Percentiles rank a stretch among this genome's conserved stretches.
Evolutionary conservation across 2,888 invertebrate species (phyloP).

Genomic region (Troides oblongomaculatus): DNA sequence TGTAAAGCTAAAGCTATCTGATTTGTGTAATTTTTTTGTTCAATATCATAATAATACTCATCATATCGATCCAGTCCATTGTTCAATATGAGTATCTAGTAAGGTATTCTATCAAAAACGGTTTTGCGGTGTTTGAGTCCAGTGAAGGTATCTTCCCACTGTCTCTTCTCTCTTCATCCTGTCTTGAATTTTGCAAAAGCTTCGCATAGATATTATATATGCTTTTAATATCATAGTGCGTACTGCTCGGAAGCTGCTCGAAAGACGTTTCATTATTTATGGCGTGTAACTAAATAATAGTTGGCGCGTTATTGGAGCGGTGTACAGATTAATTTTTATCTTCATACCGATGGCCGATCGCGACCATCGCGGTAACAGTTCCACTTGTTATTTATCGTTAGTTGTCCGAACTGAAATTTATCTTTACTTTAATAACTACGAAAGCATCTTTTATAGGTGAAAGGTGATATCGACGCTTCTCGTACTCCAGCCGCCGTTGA

Average conservation of each 20-base stretch:
- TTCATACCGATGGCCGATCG: constrained; percentile 30
- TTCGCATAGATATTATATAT: too few species aligned
- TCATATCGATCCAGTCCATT: too few species aligned
- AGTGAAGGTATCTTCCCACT: too few species aligned
- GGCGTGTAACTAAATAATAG: constrained; percentile 51
- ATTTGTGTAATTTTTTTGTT: too few species aligned
- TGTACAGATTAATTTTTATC: constrained; percentile 44
- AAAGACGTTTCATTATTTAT: constrained; percentile 41
- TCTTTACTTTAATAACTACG: constrained; percentile 3
- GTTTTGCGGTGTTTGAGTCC: too few species aligned
- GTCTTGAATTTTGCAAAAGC: too few species aligned
- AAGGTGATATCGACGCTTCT: constrained; percentile 13
- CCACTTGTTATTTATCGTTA: constrained; percentile 26
- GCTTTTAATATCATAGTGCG: constrained; percentile 20
- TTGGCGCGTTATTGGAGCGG: constrained; percentile 41
- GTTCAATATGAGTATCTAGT: too few species aligned
- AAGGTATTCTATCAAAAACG: too few species aligned
- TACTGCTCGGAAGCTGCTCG: constrained; percentile 28
- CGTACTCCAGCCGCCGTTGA: constrained; percentile 2
- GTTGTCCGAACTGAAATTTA: constrained; percentile 23
- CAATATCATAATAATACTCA: too few species aligned
- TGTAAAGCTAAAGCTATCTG: too few species aligned
- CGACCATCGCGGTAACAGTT: constrained; percentile 25
- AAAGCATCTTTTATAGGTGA: constrained; percentile 26
- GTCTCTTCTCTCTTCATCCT: too few species aligned